Evolutionary conservation across 2,797 vertebrate genomes (phyloP), one percentile per base, ranked within the genome.

Genomic region (Fratercula arctica): DNA sequence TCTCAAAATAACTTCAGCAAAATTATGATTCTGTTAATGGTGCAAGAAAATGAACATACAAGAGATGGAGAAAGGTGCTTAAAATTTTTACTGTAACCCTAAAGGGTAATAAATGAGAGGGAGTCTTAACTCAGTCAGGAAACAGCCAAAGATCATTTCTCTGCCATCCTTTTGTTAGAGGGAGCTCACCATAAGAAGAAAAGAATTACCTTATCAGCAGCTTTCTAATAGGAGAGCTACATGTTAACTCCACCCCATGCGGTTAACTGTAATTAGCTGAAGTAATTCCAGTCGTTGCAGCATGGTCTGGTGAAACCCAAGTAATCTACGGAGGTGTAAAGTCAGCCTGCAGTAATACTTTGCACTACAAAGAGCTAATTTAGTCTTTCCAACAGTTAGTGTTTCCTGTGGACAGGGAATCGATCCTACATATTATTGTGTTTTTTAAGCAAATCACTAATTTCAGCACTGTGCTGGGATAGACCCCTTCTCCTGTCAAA

Each of bases 1-100:
- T 80, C 48, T 85, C 56, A 56, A 85, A 96, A 89, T 89, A 94
- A 90, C 89, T 95, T 56, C 75, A 91, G 60, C 48, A 93, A 92
- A 94, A 83, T 83, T 63, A 90, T 31, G 10, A 68, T 92, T 89
- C 75, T 85, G 48, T 89, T 93, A 93, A 90, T 37, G 37, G 41
- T 87, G 51, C 74, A 87, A 89, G 87, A 87, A 95, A 90, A 89
- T 39, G 20, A 89, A 70, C 28, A 46, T 74, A 59, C 18, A 57
- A 82, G 39, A 94, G 88, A 79, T 82, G 48, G 43, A 91, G 50
- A 95, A 95, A 76, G 54, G 56, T 59, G 54, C 75, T 92, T 79
- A 82, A 59, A 35, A 16, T 82, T 90, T 88, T 94, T 89, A 90
- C 83, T 76, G 70, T 79, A 90, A 87, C 48, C 39, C 60, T 80